Percentiles rank a stretch among this genome's conserved stretches.
phyloP scores from a whole-genome alignment of 2,888 invertebrate genomes.

The Scaptomyza flava region DNA sequence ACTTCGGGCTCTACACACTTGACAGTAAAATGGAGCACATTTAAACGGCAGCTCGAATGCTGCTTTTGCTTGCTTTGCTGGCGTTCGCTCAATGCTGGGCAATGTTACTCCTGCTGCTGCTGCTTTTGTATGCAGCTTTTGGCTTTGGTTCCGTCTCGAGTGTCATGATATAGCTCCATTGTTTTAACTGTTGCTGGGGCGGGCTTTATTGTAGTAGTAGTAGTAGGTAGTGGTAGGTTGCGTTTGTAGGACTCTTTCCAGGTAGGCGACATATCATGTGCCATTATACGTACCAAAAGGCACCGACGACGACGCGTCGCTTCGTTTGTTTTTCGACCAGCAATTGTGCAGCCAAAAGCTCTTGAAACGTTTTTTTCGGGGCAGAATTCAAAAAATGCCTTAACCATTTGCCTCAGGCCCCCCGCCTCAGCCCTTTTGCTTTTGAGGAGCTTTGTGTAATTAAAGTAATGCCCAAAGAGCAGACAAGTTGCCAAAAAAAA shows the following conservation, averaged over 20 bases:
- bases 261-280: slow-evolving; percentile 80
- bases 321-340: slow-evolving; percentile 34
- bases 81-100: slow-evolving; percentile 24
- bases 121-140: slow-evolving; percentile 58
- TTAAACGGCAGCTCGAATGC: slow-evolving; percentile 63
- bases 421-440: slow-evolving; percentile 17
- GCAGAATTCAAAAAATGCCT: slow-evolving; percentile 74
- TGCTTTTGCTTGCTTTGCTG: slow-evolving; percentile 11
- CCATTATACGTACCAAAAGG: slow-evolving; percentile 67
- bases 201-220: neutral
- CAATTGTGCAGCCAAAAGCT: slow-evolving; percentile 37
- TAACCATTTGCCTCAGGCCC: neutral
- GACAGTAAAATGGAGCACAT: slow-evolving; percentile 81
- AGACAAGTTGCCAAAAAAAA: slow-evolving; percentile 45
- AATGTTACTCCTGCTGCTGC: slow-evolving; percentile 17
- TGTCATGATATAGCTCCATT: slow-evolving; percentile 60
- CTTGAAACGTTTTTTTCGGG: slow-evolving; percentile 39
- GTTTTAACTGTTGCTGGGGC: slow-evolving; percentile 39
- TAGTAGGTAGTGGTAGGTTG: neutral
- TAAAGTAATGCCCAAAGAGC: slow-evolving; percentile 67
- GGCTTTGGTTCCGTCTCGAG: slow-evolving; percentile 68
- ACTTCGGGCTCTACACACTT: slow-evolving; percentile 72
- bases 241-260: slow-evolving; percentile 49
- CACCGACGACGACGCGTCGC: slow-evolving; percentile 65
- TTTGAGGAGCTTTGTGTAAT: slow-evolving; percentile 61